Base-by-base conservation (phyloP, 2,888 invertebrate species). In the Macropis europaea region DNA sequence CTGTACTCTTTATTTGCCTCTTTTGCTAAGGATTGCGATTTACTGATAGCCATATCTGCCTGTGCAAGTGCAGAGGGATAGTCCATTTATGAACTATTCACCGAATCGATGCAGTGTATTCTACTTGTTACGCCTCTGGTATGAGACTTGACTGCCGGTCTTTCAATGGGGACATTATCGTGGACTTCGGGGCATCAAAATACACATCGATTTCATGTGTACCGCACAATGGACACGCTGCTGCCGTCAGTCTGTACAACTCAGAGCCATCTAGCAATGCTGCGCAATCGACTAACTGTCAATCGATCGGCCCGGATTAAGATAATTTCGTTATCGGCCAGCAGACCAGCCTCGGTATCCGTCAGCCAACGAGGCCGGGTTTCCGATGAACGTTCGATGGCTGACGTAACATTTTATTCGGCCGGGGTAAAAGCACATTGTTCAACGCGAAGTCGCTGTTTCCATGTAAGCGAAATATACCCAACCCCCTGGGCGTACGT, bases 251-350 rank as follows among this genome's bases (percentile, higher is more conserved):
- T 67, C 56, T 56, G 70, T 47, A 45, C 63, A 56, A 62, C 76
- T 73, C 76, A 36, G 67, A 73, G 72, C 63, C 78, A 76, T 79
- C 76, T 73, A 79, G 66, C 71, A 77, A 54, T 74, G 76, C 72
- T 40, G 73, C 70, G 66, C 76, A 73, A 86, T 86, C 85, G 83
- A 82, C 81, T 84, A 82, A 81, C 84, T 84, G 84, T 83, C 84
- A 85, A 86, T 85, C 86, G 84, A 86, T 83, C 79, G 73, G 76
- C 67, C 63, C 67, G 81, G 82, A 84, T 86, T 84, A 84, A 84
- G 84, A 86, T 86, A 86, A 86, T 83, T 84, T 84, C 77, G 82
- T 85, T 84, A 86, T 82, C 83, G 80, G 76, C 62, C 69, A 45
- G 72, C 72, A 57, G 76, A 77, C 77, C 76, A 53, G 78, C 76